Conservation (phyloP, 2,797 vertebrate species). For the Sebastes variabilis region DNA sequence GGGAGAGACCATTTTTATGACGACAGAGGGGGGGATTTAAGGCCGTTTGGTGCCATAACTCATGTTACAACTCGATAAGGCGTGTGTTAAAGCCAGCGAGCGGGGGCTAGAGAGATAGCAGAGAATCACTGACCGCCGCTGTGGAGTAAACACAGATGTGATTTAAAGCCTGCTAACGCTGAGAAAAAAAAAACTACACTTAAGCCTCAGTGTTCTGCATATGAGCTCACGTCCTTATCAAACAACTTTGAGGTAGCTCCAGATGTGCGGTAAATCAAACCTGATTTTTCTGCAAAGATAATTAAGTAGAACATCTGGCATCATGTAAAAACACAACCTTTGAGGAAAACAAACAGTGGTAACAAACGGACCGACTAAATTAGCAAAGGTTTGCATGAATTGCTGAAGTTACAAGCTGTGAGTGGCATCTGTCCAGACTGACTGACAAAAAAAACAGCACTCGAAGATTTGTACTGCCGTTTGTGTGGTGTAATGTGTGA, state of each 20-base stretch:
- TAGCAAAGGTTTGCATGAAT: constrained; percentile 11
- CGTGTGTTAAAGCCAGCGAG: constrained; percentile 26
- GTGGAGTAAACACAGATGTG: constrained; percentile 25
- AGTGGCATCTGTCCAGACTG: constrained; percentile 22
- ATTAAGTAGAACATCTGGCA: constrained; percentile 28
- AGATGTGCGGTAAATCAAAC: constrained; percentile 3
- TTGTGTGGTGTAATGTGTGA: not conserved
- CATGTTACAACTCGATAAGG: constrained; percentile 31
- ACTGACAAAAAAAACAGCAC: constrained; percentile 19
- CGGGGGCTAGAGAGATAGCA: constrained; percentile 26
- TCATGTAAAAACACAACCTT: not conserved
- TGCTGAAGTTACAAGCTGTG: constrained; percentile 1
- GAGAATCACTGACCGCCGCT: constrained; percentile 20
- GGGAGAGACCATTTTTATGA: constrained; percentile 18
- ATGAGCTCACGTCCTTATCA: not conserved
- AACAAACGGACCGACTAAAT: not conserved
- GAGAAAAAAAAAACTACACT: not conserved
- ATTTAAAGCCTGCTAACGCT: constrained; percentile 15
- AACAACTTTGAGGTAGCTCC: not conserved
- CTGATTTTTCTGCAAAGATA: not conserved
- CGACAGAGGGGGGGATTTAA: constrained; percentile 17
- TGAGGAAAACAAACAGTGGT: not conserved
- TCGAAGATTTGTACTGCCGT: not conserved
- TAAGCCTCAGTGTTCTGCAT: not conserved
- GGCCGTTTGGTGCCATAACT: constrained; percentile 38